Evolutionary conservation across 2,113 vertebrate species (phyloP), one percentile per base, ranked within the genome.

Genomic region (Oceanodroma tethys): DNA sequence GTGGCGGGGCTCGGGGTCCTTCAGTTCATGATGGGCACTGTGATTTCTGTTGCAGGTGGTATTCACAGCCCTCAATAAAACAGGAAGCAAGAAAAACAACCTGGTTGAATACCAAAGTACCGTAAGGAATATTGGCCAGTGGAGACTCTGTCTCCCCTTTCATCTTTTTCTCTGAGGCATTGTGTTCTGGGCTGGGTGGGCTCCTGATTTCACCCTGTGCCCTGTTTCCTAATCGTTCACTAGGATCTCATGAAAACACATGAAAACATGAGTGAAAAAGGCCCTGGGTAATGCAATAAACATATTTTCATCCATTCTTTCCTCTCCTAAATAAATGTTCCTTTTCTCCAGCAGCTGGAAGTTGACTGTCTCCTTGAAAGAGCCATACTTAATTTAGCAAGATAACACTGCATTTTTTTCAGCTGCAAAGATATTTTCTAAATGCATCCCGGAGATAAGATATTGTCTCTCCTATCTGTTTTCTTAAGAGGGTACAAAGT

Each of bases 291-390:
- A 86, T 65, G 18, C 15, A 15, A 7, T 25, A 26, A 48, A n/a
- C 2, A 9, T 3, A 21, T 81, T 78, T 58, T 30, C 18, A 74
- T 20, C 4, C 2, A 6, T 62, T 32, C 4, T 60, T 70, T 74
- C 16, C 11, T 14, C 30, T 50, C 43, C 14, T 50, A 21, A 36
- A 40, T 55, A 47, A 13, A 4, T 8, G 17, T 13, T 30, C 47
- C 19, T 63, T 60, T 45, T 45, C 25, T 38, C 25, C 60, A 68
- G 68, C 32, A 75, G 38, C 55, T 71, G 38, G 30, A 16, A 81
- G 11, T 13, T 0, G 0, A 7, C 40, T 6, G 8, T 63, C 18
- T 55, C 25, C 76, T 30, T 58, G 32, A 6, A 29, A 71, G 32
- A 42, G 29, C 29, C 22, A 4, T 30, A 19, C 42, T 47, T 66